Conservation (phyloP, 2,113 vertebrate genomes). For the Ardeotis arabs region DNA sequence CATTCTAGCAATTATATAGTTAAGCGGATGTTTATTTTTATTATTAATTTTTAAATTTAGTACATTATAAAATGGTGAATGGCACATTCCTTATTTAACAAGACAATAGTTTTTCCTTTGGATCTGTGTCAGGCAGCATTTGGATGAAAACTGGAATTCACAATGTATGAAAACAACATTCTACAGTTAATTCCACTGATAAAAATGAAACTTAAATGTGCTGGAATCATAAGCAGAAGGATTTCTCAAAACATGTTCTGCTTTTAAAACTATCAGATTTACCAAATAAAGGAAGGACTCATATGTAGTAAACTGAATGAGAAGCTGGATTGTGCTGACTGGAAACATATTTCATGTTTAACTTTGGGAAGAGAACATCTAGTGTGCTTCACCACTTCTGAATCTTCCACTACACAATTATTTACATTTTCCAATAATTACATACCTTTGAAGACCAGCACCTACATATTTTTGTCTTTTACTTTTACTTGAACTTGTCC, state of each 20-base stretch:
- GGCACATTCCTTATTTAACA: background rate
- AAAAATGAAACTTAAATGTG: background rate
- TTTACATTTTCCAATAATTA: background rate
- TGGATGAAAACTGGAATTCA: conserved; percentile 25
- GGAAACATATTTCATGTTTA: background rate
- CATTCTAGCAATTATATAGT: background rate
- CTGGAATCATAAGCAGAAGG: background rate
- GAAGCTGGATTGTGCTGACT: background rate
- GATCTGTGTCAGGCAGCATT: background rate
- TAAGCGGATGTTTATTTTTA: background rate
- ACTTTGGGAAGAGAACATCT: background rate
- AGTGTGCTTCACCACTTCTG: background rate
- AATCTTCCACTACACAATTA: background rate
- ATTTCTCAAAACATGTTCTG: background rate
- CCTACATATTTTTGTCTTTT: background rate
- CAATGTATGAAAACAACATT: background rate
- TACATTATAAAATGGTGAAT: background rate
- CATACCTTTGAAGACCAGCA: background rate
- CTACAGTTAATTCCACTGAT: background rate
- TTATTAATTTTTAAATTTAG: background rate
- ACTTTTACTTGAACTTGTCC: background rate
- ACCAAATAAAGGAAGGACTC: background rate
- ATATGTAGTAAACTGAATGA: background rate
- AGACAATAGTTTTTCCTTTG: conserved; percentile 17
- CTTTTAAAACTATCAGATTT: background rate